phyloP scores from a whole-genome alignment of 2,888 invertebrate species.

The Anthoptus insignis region DNA sequence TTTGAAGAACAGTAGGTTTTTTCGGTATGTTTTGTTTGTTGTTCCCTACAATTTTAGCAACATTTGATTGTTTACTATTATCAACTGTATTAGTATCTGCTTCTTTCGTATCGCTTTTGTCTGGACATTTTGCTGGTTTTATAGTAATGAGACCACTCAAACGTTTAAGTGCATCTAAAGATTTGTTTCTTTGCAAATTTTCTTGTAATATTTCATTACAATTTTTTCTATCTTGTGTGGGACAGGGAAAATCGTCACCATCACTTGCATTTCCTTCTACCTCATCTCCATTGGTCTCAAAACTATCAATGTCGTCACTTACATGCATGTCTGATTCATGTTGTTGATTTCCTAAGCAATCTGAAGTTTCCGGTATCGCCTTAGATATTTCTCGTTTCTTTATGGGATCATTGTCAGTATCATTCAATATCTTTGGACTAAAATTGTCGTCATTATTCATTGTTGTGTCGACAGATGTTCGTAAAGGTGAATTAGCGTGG shows the following conservation, averaged over 20 bases:
- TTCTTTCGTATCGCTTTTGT: conserved; percentile 14
- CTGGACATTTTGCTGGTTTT: conserved; percentile 60
- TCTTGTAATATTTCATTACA: conserved; percentile 4
- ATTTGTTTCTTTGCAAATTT: conserved; percentile 41
- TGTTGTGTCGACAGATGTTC: not conserved
- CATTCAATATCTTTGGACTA: no score
- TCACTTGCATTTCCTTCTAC: conserved; percentile 3
- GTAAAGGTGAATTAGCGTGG: not conserved
- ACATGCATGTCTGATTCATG: conserved; percentile 3
- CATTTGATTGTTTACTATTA: conserved; percentile 33
- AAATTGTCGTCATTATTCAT: not conserved
- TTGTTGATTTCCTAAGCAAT: not conserved
- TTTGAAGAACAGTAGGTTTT: not conserved
- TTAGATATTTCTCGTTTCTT: not conserved
- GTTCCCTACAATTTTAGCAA: conserved; percentile 22
- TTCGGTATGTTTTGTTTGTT: not conserved
- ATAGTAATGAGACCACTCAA: conserved; percentile 68
- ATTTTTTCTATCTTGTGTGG: not conserved
- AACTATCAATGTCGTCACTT: conserved; percentile 11
- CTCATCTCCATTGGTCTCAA: conserved; percentile 1
- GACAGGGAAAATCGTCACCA: not conserved
- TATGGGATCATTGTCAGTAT: not conserved
- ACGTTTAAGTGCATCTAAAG: conserved; percentile 65
- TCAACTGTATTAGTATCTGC: conserved; percentile 8
- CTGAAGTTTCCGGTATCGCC: not conserved